These are phyloP conservation scores for Rallus limicola DNA, from an alignment of 2,113 vertebrate genomes.

Conservation along the genomic window DNA sequence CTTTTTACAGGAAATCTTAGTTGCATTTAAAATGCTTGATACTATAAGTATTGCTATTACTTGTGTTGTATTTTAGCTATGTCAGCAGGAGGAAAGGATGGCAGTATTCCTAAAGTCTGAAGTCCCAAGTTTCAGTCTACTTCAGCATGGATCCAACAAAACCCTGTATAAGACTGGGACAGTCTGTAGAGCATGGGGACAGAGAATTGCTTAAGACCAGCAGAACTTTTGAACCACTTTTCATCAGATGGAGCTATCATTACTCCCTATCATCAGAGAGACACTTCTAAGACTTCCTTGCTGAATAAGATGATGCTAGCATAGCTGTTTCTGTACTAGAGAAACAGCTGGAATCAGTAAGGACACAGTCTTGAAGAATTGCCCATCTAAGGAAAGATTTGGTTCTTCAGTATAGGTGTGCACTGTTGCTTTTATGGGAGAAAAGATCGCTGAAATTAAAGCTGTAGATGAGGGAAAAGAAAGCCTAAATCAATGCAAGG, in stretches of 20 bases:
- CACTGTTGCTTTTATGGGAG: neutral
- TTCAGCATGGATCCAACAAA: neutral
- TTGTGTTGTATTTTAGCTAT: neutral
- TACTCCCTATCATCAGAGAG: neutral
- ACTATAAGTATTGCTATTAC: neutral
- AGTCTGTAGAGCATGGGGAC: neutral
- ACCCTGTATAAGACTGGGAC: neutral
- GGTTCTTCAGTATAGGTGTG: neutral
- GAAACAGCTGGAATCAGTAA: neutral
- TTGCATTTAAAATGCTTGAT: neutral
- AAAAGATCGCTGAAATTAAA: neutral
- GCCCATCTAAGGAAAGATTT: neutral
- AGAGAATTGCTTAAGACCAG: neutral
- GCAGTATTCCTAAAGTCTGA: neutral
- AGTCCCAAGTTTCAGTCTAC: neutral
- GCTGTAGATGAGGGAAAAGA: slow-evolving; percentile 7
- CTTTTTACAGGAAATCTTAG: neutral
- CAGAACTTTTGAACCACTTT: neutral
- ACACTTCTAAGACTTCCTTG: neutral
- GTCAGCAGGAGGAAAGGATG: neutral
- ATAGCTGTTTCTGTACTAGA: neutral
- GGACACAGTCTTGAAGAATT: neutral
- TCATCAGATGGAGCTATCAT: neutral
- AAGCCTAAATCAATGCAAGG: slow-evolving; percentile 52
- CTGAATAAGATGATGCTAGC: neutral